Evolutionary conservation across 2,113 vertebrate genomes (phyloP), one percentile per base, ranked within the genome.

Genomic region (Apus apus): DNA sequence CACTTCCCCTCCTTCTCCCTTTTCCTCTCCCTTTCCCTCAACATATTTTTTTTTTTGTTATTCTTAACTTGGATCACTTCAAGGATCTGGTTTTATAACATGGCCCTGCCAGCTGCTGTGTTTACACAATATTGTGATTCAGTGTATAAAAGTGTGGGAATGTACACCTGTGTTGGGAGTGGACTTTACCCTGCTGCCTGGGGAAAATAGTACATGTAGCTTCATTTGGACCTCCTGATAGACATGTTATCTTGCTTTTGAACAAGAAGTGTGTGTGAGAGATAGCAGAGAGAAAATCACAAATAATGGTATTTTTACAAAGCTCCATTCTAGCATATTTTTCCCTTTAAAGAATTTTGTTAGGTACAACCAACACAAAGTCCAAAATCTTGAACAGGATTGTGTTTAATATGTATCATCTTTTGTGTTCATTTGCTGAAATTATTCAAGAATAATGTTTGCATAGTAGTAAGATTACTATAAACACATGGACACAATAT

Each of bases 11-110:
- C 22, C 6, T 3, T 19, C 6, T 1, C 25, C 13, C 14, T 62
- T 23, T 40, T 50, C 12, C 4, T 58, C 2, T 15, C n/a, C 4
- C 11, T 2, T 4, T 5, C 25, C 2, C 14, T 15, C 45, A 46
- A 15, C 15, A 46, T 61, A 8, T 85, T 21, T 74, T 61, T 27
- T 21, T n/a, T 75, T 62, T 25, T 62, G 16, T 71, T 92, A 22
- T 22, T 78, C 16, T 82, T 62, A 40, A 36, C 26, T 38, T 64
- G 40, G 27, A 66, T 84, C 26, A 8, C 22, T 70, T 84, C 26
- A 84, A 50, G 30, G 45, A 50, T 88, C 40, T 72, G 40, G 6
- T 71, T 85, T 43, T 75, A 32, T 75, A 30, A 50, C 13, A 4
- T 5, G 23, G 23, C 27, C 46, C 11, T 40, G 8, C n/a, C 5